Base-by-base conservation (phyloP, 2,113 vertebrate genomes). In the Stigmatopora argus region DNA sequence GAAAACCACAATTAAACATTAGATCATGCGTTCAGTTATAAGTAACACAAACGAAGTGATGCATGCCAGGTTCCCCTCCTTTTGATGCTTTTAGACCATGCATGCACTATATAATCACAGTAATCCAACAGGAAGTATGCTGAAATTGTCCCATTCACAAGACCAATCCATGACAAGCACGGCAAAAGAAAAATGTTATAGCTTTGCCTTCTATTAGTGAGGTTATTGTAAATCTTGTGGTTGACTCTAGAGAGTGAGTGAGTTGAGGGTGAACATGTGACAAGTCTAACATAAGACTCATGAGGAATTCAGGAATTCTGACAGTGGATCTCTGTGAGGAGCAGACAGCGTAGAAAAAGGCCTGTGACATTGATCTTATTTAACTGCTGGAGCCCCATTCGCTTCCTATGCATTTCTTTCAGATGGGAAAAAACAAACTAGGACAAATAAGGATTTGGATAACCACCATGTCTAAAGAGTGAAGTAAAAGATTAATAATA, bases 121-220 rank as follows among this genome's bases (percentile, higher is more conserved):
- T 52, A 51, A 66, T 62, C 64, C 75, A 75, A 81, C 49, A 64
- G 70, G 69, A 84, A 80, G 67, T 77, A 56, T 81, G 46, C 66
- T 65, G 73, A 77, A 85, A 79, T 78, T 64, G 74, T 31, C 74
- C 80, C 80, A 79, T 85, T 85, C 84, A 86, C 81, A 83, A 86
- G 82, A 86, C 81, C 75, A 75, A 66, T 75, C 82, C 78, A 75
- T 83, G 79, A 88, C 79, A 75, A 60, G 53, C 60, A 66, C 47
- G 45, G 63, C 67, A 77, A 41, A 19, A 62, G 73, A 83, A 86
- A 74, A 67, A 82, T 58, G 77, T 82, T 71, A 74, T 78, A 68
- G 67, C 56, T 41, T 55, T 71, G 26, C 70, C 53, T 59, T 70
- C 48, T 64, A 72, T 78, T 77, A 76, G 75, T 78, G 23, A 72